Evolutionary conservation across 1,140 invertebrate genomes (phyloP), one percentile per base, ranked within the genome.

Genomic region (Chironomus tepperi): DNA sequence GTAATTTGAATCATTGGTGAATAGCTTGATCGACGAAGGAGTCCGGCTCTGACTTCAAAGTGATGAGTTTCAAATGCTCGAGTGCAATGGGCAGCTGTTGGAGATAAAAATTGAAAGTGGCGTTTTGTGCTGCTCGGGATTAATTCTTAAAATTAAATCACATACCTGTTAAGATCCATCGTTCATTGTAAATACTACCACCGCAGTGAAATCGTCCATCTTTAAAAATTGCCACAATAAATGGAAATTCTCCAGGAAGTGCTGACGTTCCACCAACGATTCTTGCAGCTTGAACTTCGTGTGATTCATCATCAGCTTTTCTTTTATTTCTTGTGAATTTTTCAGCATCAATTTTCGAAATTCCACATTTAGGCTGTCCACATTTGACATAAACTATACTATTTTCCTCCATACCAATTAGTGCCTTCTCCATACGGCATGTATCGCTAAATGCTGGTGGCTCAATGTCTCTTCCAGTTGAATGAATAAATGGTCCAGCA

Each of bases 121-220:
- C n/a, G n/a, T n/a, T n/a, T n/a, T n/a, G n/a, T n/a, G n/a, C n/a
- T n/a, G n/a, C n/a, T n/a, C n/a, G n/a, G n/a, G n/a, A n/a, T n/a
- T n/a, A n/a, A n/a, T n/a, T n/a, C n/a, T n/a, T n/a, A n/a, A n/a
- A n/a, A n/a, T n/a, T n/a, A 43, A 10, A 10, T 43, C 6, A 43
- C n/a, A 10, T 7, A 34, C 24, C 24, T 5, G 24, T 34, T 34
- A 82, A 79, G 3, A 82, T 79, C 93, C 93, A 96, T 72, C 85
- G 79, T 73, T 92, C 86, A 76, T 87, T 88, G 42, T 97, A 81
- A 7, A 98, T 86, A 7, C 89, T 88, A 7, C 93, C 95, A 0
- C 94, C 94, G 79, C 96, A 98, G 77, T 91, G 89, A 76, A 93
- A 92, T 19, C 83, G 81, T 9, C 93, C 93, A 79, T 94, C 86